These are phyloP conservation scores for Epinephelus moara DNA, from an alignment of 2,113 vertebrate species.

Conservation along the genomic window DNA sequence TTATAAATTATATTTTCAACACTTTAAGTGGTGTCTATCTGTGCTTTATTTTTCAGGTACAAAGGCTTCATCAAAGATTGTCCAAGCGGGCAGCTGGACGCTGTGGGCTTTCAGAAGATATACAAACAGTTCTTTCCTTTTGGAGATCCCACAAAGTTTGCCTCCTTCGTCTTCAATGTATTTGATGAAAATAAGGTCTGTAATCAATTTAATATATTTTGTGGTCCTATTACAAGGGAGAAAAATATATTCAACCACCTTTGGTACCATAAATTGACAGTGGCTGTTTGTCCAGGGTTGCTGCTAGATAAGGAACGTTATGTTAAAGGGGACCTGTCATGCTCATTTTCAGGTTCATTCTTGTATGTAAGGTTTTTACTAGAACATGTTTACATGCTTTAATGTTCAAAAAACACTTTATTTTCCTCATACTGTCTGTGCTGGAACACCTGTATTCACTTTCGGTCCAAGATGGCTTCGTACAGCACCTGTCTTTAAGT, in stretches of 20 bases:
- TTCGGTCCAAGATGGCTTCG: too few species aligned
- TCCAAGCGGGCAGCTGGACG: conserved; percentile 95
- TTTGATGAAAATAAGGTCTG: conserved; percentile 97
- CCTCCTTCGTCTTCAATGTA: conserved; percentile 97
- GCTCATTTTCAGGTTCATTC: too few species aligned
- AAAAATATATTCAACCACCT: background rate
- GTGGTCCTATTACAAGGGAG: background rate
- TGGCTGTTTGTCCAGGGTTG: background rate
- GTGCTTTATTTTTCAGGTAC: conserved; percentile 85
- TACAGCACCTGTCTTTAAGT: too few species aligned
- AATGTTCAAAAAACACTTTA: too few species aligned
- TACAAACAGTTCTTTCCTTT: conserved; percentile 99
- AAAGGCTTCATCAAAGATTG: conserved; percentile 99
- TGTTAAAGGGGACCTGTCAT: too few species aligned
- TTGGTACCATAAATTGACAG: background rate
- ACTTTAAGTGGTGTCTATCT: conserved; percentile 6
- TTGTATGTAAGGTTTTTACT: too few species aligned
- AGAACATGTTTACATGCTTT: too few species aligned
- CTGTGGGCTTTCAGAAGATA: conserved; percentile 96
- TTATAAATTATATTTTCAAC: background rate
- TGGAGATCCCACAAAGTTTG: conserved; percentile 96
- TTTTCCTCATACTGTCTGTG: too few species aligned
- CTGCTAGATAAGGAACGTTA: conserved; percentile 2
- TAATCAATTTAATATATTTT: conserved; percentile 6
- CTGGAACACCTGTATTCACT: too few species aligned